phyloP scores from a whole-genome alignment of 2,888 invertebrate species.

The Heliconius aoede region DNA sequence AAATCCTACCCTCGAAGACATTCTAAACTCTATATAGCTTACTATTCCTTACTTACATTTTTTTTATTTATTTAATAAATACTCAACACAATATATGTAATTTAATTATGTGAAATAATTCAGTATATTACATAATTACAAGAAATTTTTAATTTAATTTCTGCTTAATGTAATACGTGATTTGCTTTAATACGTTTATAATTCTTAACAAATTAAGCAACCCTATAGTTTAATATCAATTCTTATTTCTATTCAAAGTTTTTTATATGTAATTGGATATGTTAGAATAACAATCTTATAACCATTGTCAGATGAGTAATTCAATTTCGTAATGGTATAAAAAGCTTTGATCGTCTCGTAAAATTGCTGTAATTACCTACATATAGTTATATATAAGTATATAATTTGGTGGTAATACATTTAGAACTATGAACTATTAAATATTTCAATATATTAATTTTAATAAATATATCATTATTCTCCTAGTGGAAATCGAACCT shows the following conservation, averaged over 20 bases:
- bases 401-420: background rate
- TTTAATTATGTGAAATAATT: too few relatives aligned
- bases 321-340: constrained; percentile 17
- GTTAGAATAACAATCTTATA: background rate
- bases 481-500: too few relatives aligned
- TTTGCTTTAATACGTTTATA: background rate
- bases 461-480: too few relatives aligned
- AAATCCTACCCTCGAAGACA: too few relatives aligned
- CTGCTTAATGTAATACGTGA: too few relatives aligned
- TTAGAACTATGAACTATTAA: background rate
- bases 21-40: too few relatives aligned
- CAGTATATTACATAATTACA: too few relatives aligned
- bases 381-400: background rate
- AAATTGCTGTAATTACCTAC: constrained; percentile 8
- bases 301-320: constrained; percentile 13
- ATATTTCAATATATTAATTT: background rate
- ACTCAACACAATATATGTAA: too few relatives aligned
- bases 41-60: too few relatives aligned
- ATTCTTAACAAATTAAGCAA: background rate
- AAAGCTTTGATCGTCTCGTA: background rate
- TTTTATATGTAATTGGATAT: background rate
- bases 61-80: too few relatives aligned
- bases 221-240: background rate
- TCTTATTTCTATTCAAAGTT: background rate
- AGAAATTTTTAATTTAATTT: too few relatives aligned